phyloP scores from a whole-genome alignment of 2,113 vertebrate species.

The Strigops habroptila region DNA sequence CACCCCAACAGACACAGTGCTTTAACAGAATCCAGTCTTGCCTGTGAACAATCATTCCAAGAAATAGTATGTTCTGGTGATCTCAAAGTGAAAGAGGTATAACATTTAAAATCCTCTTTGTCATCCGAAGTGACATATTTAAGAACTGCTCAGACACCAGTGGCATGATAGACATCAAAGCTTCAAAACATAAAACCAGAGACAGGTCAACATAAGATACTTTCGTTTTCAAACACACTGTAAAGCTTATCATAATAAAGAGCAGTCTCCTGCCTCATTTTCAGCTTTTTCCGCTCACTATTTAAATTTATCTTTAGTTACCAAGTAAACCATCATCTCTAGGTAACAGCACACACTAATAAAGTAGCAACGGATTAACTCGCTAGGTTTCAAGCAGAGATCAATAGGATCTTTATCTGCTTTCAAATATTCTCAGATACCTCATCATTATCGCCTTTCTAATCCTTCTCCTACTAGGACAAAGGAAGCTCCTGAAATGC shows the following conservation, averaged over 20 bases:
- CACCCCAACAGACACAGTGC: background rate
- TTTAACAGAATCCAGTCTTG: background rate
- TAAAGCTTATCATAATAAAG: background rate
- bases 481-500: background rate
- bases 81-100: background rate
- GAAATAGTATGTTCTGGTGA: background rate
- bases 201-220: background rate
- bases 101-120: background rate
- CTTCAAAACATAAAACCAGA: background rate
- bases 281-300: background rate
- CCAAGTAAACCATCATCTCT: background rate
- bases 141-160: background rate
- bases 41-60: background rate
- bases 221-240: background rate
- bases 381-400: background rate
- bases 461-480: background rate
- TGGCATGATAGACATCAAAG: background rate
- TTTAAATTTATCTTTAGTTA: background rate
- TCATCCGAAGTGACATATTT: background rate
- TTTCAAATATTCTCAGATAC: background rate
- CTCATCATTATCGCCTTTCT: background rate
- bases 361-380: background rate
- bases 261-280: background rate
- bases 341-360: background rate
- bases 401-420: background rate